Evolutionary conservation across 2,888 invertebrate species (phyloP).

Genomic region (Pammene aurita): DNA sequence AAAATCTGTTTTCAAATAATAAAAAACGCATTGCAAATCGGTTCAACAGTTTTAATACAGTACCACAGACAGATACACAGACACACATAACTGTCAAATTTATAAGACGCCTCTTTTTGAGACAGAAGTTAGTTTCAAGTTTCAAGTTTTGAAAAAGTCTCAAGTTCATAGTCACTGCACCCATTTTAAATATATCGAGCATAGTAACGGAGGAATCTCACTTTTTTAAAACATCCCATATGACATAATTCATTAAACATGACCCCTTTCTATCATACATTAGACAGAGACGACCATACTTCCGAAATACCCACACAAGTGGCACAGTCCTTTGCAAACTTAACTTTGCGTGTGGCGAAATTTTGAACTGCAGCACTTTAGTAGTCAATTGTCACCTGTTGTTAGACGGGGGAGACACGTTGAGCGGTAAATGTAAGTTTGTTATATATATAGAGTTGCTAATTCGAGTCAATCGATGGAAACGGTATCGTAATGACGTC

Average conservation of each 20-base stretch:
- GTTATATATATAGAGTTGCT: slow-evolving; percentile 42
- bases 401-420: background rate
- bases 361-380: background rate
- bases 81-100: too few species aligned
- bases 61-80: too few species aligned
- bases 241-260: slow-evolving; percentile 63
- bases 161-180: slow-evolving; percentile 43
- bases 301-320: slow-evolving; percentile 40
- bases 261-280: slow-evolving; percentile 18
- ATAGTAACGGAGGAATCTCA: slow-evolving; percentile 50
- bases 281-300: slow-evolving; percentile 43
- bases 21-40: too few species aligned
- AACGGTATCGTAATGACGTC: slow-evolving; percentile 62
- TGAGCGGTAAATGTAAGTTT: slow-evolving; percentile 26
- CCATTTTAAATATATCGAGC: slow-evolving; percentile 41
- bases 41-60: too few species aligned
- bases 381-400: background rate
- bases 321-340: slow-evolving; percentile 39
- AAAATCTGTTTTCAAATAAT: too few species aligned
- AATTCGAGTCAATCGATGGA: slow-evolving; percentile 58
- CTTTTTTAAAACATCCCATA: slow-evolving; percentile 54
- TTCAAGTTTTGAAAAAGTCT: too few species aligned
- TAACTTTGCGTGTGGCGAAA: slow-evolving; percentile 20
- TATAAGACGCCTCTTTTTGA: too few species aligned
- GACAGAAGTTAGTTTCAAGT: too few species aligned